Evolutionary conservation across 2,888 invertebrate genomes (phyloP), one percentile per base, ranked within the genome.

Genomic region (Metellina segmentata): DNA sequence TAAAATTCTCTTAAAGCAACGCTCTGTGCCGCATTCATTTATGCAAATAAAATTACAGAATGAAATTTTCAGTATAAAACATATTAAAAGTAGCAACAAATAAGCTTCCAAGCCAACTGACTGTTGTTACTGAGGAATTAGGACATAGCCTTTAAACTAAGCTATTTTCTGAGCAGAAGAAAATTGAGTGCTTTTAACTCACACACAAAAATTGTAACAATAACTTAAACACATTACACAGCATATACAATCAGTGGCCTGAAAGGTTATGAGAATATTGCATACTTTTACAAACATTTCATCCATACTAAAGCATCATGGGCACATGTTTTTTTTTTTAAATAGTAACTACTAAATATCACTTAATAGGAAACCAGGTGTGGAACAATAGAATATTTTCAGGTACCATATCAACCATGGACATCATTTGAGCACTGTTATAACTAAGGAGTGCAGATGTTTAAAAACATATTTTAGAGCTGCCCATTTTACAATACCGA

Each of bases 341-440:
- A 86, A 78, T 86, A 86, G 77, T 70, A 86, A 78, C 85, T 86
- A 78, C 77, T 78, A 86, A 86, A 77, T 69, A 86, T 69, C 77
- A 86, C 61, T 86, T 49, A 70, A 48, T 69, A 52, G 77, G 51
- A 53, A 51, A 52, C 70, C 8, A 53, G n/a, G 85, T 69, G 49
- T 53, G 77, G 77, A 75, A 70, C 11, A 81, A 20, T 72, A 72
- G 19, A 52, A 86, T 77, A 8, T 51, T 49, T n/a, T 87, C 87
- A 87, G 87, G 87, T 87, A 87, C 87, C 87, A 87, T 71, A 34
- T 34, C 34, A 34, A 34, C 34, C 34, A 34, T 34, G 4, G 34
- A 34, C 34, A 61, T 69, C 77, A 77, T 77, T 85, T 85, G 75
- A 85, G 85, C 85, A 85, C 85, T 69, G 49, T 34, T 0, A 75